Conservation (phyloP, 2,888 invertebrate genomes). For the Pammene fasciana region DNA sequence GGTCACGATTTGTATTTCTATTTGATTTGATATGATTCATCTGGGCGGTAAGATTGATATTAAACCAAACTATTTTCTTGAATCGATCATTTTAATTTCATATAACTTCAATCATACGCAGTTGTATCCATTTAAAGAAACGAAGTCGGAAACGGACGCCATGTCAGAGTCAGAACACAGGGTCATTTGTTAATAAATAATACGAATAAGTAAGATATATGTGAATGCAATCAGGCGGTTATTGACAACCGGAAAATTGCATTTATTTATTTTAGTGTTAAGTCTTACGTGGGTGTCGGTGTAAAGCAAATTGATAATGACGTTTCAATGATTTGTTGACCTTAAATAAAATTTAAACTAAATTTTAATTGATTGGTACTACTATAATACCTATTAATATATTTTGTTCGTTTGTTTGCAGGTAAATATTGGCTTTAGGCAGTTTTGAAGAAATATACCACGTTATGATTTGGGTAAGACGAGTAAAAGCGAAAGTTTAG, state of each 20-base stretch:
- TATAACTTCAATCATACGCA: slow-evolving; percentile 6
- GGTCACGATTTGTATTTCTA: no score
- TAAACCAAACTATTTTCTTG: background rate
- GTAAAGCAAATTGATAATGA: slow-evolving; percentile 31
- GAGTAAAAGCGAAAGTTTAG: no score
- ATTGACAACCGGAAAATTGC: slow-evolving; percentile 37
- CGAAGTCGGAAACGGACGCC: slow-evolving; percentile 9
- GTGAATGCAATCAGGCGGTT: slow-evolving; percentile 13
- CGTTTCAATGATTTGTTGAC: slow-evolving; percentile 25
- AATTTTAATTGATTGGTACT: background rate
- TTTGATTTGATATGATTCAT: background rate
- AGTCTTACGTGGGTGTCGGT: slow-evolving; percentile 30
- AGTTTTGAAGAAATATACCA: background rate
- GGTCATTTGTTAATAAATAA: slow-evolving; percentile 21
- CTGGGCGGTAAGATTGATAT: background rate
- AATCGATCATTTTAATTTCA: background rate
- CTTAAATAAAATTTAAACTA: slow-evolving; percentile 25
- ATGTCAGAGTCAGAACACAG: slow-evolving; percentile 2
- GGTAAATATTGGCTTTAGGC: slow-evolving; percentile 24
- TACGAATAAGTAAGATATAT: slow-evolving; percentile 25
- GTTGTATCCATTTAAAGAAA: slow-evolving; percentile 1
- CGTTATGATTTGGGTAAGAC: no score
- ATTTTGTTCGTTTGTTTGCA: slow-evolving; percentile 26
- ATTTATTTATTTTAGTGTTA: slow-evolving; percentile 29
- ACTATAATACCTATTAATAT: background rate